Percentiles rank a stretch among this genome's conserved stretches.
These are phyloP conservation scores for Zhuqinia jingwanae DNA, from an alignment of 2,888 invertebrate species.

Conservation along the genomic window DNA sequence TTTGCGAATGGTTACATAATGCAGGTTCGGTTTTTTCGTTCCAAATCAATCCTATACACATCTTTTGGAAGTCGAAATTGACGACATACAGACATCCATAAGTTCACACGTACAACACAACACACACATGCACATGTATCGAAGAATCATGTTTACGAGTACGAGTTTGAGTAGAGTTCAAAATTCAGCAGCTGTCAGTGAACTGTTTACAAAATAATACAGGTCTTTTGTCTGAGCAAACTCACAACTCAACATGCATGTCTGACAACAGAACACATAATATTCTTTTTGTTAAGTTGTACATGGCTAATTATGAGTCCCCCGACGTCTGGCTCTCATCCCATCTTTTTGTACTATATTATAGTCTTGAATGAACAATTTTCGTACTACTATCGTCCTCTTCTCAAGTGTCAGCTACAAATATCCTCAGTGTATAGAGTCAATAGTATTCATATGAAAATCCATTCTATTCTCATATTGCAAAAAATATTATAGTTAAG, in stretches of 20 bases:
- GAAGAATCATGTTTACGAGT: neutral
- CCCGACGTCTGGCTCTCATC: conserved; percentile 10
- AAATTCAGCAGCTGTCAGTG: conserved; percentile 31
- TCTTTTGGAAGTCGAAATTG: neutral
- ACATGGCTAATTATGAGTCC: neutral
- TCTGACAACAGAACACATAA: neutral
- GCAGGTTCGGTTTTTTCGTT: neutral
- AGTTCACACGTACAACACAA: neutral
- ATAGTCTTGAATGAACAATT: too few species aligned
- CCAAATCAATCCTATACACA: neutral
- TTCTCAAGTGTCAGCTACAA: conserved; percentile 13
- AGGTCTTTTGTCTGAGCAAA: neutral
- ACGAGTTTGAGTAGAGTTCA: neutral
- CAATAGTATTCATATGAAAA: neutral
- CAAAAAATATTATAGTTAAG: neutral
- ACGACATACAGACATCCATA: neutral
- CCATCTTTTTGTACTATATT: conserved; percentile 13
- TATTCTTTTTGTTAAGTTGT: neutral
- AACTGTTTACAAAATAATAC: conserved; percentile 19
- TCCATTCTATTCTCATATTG: neutral
- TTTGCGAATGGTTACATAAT: too few species aligned
- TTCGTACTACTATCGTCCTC: too few species aligned
- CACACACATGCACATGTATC: neutral
- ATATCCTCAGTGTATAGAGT: neutral
- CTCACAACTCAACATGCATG: neutral